Evolutionary conservation across 1,140 invertebrate species (phyloP), one percentile per base, ranked within the genome.

Genomic region (Drosophila littoralis): DNA sequence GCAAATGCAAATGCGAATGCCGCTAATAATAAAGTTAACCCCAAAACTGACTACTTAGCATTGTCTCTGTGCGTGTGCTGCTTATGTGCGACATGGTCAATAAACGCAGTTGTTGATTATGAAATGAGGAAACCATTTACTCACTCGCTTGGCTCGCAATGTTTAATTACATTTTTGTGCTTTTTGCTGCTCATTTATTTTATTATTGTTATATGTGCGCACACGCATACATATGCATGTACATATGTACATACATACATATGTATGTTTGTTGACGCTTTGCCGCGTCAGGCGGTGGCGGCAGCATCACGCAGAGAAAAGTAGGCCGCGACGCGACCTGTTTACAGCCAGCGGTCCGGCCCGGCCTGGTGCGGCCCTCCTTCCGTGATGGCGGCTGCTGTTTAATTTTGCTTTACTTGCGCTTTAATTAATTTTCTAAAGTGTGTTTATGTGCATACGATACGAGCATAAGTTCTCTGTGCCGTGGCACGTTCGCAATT

Each of bases 391-490:
- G 7, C 58, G 57, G 45, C 45, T 35, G 58, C 28, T 64, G 22
- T 57, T 63, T 60, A 35, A 68, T 65, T 69, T 75, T 79, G 63
- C 69, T 55, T 77, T 72, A 69, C 71, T 81, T 76, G 64, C 71
- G 82, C 72, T 82, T 86, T 88, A 82, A 86, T 81, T 79, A 78
- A 79, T 84, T 79, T 83, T 84, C 61, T 84, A 73, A 84, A 82
- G 66, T 83, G 72, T 79, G 70, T 71, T 77, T 70, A 74, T 63
- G 59, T 54, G 50, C 50, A 58, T 42, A 50, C 17, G 22, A 2
- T 67, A n/a, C n/a, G 55, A 45, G 57, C 17, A 12, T 60, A 33
- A 43, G 42, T 77, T 76, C 45, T 76, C 43, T 61, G 51, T 75
- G 75, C 40, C 59, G 48, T 42, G 36, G 82, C 70, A 48, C 45